A percentile compares a stretch with the other conserved stretches of the same genome.
These are phyloP conservation scores for Charadrius vociferus DNA, from an alignment of 2,113 vertebrate species.

Conservation along the genomic window DNA sequence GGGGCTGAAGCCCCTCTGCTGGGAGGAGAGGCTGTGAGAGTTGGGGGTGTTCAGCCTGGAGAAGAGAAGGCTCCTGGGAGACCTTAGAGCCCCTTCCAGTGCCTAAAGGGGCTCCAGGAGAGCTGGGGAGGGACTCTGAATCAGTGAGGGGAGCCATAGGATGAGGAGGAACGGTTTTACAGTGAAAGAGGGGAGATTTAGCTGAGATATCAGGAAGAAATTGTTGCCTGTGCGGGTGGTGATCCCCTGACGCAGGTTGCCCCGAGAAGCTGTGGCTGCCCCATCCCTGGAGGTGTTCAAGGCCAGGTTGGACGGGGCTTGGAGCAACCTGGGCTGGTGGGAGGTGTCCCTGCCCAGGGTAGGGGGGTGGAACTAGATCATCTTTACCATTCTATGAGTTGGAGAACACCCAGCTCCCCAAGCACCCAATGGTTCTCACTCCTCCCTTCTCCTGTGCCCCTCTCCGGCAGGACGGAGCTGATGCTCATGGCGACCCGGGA, in stretches of 20 bases:
- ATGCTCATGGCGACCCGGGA: conserved; percentile 90
- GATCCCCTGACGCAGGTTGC: too few species aligned
- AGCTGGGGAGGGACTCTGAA: not conserved
- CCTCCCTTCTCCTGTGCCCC: not conserved
- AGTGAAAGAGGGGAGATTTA: not conserved
- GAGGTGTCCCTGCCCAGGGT: not conserved
- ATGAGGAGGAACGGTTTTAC: not conserved
- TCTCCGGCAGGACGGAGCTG: conserved; percentile 85
- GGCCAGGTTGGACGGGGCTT: not conserved
- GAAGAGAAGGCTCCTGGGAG: not conserved
- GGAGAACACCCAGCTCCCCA: not conserved
- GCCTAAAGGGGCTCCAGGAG: not conserved
- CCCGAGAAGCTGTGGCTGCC: not conserved
- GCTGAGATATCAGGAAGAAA: not conserved
- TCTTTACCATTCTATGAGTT: not conserved
- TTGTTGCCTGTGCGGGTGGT: too few species aligned
- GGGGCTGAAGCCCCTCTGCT: not conserved
- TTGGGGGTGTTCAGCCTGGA: not conserved
- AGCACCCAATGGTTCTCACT: not conserved
- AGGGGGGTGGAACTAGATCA: not conserved
- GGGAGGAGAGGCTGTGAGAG: not conserved
- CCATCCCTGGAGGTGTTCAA: not conserved
- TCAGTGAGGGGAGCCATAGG: not conserved
- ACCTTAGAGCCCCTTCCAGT: not conserved
- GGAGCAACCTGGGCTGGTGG: not conserved